These are phyloP conservation scores for Zonitis immaculata DNA, from an alignment of 2,888 invertebrate species.

Conservation along the genomic window DNA sequence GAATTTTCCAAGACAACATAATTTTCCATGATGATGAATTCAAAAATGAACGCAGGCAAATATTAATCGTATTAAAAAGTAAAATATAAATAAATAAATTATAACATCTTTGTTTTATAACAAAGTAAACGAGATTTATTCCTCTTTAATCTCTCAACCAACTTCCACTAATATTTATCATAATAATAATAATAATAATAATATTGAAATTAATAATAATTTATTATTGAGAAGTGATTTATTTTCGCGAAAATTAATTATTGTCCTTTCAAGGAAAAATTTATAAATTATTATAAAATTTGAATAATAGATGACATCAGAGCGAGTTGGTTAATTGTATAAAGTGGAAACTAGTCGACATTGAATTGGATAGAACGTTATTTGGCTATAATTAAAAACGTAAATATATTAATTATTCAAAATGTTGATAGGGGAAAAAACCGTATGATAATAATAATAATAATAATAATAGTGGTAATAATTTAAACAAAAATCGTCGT, in stretches of 20 bases:
- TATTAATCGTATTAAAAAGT: constrained; percentile 19
- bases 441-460: neutral
- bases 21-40: constrained; percentile 14
- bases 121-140: neutral
- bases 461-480: neutral
- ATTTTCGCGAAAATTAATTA: too few species aligned
- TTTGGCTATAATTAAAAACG: neutral
- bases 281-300: too few species aligned
- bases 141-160: neutral
- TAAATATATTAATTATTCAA: neutral
- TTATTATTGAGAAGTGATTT: too few species aligned
- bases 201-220: too few species aligned
- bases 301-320: too few species aligned
- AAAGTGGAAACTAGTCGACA: too few species aligned
- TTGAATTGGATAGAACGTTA: neutral
- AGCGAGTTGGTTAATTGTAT: too few species aligned
- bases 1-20: constrained; percentile 12
- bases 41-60: constrained; percentile 15
- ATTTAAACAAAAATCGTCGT: neutral
- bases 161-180: neutral
- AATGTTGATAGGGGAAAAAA: neutral
- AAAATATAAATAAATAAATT: constrained; percentile 14
- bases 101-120: neutral
- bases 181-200: too few species aligned
- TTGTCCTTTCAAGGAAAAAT: too few species aligned